These are phyloP conservation scores for Chitala chitala DNA, from an alignment of 2,113 vertebrate species.

Conservation along the genomic window DNA sequence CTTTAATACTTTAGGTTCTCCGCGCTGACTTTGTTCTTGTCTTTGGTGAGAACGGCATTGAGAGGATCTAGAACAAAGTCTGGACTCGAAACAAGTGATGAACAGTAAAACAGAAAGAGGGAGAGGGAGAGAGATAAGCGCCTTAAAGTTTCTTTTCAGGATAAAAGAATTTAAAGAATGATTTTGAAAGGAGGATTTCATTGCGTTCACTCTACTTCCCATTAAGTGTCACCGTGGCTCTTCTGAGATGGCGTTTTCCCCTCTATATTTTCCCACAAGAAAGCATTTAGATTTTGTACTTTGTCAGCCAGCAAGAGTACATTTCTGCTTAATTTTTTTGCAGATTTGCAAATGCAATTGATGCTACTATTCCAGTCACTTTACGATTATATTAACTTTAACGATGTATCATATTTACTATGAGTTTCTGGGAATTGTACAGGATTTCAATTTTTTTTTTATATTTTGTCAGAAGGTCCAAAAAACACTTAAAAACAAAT, in stretches of 20 bases:
- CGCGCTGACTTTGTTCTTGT: not conserved
- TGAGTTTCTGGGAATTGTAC: too few relatives aligned
- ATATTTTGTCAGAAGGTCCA: too few relatives aligned
- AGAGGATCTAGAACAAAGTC: constrained; percentile 14
- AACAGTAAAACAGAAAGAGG: not conserved
- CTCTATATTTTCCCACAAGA: constrained; percentile 11
- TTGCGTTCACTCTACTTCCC: constrained; percentile 10
- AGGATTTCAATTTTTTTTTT: too few relatives aligned
- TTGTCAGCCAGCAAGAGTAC: not conserved
- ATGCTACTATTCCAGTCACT: not conserved
- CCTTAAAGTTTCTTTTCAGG: constrained; percentile 21
- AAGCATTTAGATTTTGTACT: constrained; percentile 2
- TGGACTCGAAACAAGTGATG: not conserved
- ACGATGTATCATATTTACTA: too few relatives aligned
- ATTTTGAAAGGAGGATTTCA: constrained; percentile 19
- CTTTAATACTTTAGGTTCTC: not conserved
- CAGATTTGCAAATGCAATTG: not conserved
- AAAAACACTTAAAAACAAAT: too few relatives aligned
- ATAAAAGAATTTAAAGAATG: constrained; percentile 22
- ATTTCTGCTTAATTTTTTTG: constrained; percentile 15
- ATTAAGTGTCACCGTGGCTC: constrained; percentile 11
- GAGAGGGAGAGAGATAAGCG: constrained; percentile 16
- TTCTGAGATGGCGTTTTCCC: not conserved
- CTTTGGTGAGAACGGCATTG: constrained; percentile 4
- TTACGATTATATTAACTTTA: too few relatives aligned